A percentile compares a stretch with the other conserved stretches of the same genome.
phyloP scores from a whole-genome alignment of 1,140 invertebrate species.

The Caenorhabditis tropicalis region DNA sequence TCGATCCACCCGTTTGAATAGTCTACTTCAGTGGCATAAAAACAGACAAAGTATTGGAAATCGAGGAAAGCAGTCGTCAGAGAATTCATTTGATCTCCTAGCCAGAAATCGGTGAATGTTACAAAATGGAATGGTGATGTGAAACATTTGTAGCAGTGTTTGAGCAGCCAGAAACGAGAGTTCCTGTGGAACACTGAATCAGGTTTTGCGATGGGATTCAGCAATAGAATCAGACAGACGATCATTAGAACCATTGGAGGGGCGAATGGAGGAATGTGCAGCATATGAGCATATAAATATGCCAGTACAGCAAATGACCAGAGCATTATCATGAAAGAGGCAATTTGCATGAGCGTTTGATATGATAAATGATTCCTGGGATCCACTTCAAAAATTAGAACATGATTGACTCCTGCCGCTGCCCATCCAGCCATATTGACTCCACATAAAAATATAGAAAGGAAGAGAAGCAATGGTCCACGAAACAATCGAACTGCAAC shows the following conservation, averaged over 20 bases:
- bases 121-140: slow-evolving; percentile 93
- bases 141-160: slow-evolving; percentile 74
- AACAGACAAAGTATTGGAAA: slow-evolving; percentile 87
- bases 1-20: slow-evolving; percentile 62
- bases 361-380: slow-evolving; percentile 92
- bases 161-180: slow-evolving; percentile 79
- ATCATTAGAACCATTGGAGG: slow-evolving; percentile 86
- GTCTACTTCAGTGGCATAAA: slow-evolving; percentile 74
- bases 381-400: slow-evolving; percentile 97
- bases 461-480: slow-evolving; percentile 87
- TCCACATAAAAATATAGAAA: slow-evolving; percentile 93
- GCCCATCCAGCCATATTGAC: slow-evolving; percentile 98
- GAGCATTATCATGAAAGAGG: slow-evolving; percentile 90
- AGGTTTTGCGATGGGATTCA: slow-evolving; percentile 81
- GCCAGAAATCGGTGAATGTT: slow-evolving; percentile 98
- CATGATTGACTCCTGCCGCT: slow-evolving; percentile 97
- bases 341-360: slow-evolving; percentile 94
- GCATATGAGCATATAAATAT: slow-evolving; percentile 79
- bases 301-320: slow-evolving; percentile 84
- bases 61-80: slow-evolving; percentile 87
- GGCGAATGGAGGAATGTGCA: slow-evolving; percentile 88
- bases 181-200: slow-evolving; percentile 74
- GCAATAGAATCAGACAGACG: slow-evolving; percentile 85
- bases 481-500: slow-evolving; percentile 80
- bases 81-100: slow-evolving; percentile 94